Evolutionary conservation across 2,888 invertebrate genomes (phyloP).

Genomic region (Harmothoe impar): DNA sequence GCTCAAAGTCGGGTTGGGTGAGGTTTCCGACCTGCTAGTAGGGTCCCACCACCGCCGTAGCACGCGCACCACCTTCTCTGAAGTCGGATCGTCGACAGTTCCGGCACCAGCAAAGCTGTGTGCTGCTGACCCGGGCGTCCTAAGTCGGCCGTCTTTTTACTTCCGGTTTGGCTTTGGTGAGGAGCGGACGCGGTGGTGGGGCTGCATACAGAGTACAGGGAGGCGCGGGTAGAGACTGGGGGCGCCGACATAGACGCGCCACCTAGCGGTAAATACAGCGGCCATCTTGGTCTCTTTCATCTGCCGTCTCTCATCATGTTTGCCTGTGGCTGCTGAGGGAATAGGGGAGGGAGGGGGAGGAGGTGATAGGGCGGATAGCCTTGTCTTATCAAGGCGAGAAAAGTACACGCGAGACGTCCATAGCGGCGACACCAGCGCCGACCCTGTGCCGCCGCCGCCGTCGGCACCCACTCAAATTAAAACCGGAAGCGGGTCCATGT

Average conservation of each 20-base stretch:
- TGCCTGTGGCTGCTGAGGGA: not conserved
- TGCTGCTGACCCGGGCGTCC: not conserved
- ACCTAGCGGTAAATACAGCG: not conserved
- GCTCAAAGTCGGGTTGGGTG: constrained; percentile 2
- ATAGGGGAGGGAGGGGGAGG: not conserved
- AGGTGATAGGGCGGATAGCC: not conserved
- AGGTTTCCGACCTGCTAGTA: not conserved
- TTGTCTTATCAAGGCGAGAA: constrained; percentile 39
- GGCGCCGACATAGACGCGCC: not conserved
- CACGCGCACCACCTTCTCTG: constrained; percentile 32
- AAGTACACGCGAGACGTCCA: constrained; percentile 17
- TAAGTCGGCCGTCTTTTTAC: not conserved
- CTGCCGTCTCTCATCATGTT: not conserved
- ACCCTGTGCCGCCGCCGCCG: not conserved
- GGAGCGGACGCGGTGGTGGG: not conserved
- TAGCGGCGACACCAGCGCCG: not conserved
- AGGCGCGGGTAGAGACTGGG: not conserved
- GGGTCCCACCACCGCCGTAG: not conserved
- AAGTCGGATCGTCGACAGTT: constrained; percentile 40
- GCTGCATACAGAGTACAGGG: not conserved
- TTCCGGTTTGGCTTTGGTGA: not conserved
- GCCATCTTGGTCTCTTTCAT: not conserved
- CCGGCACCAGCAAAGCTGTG: constrained; percentile 41
- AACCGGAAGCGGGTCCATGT: not conserved
- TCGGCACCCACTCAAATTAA: constrained; percentile 18